Conservation (phyloP, 2,888 invertebrate genomes). For the Nysson spinosus region DNA sequence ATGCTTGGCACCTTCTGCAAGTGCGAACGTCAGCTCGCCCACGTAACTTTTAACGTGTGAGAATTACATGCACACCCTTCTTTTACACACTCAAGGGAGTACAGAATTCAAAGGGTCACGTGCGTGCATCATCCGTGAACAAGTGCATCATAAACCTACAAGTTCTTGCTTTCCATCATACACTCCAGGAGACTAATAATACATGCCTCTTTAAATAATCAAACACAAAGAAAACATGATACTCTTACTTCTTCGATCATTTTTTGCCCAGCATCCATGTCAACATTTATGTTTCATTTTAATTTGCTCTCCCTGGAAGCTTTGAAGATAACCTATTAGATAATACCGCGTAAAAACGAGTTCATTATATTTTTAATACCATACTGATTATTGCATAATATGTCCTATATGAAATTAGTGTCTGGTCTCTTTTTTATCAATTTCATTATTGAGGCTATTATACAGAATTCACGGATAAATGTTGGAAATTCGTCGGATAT, state of each 20-base stretch:
- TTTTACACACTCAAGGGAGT: conserved; percentile 25
- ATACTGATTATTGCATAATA: too few species aligned
- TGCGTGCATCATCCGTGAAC: conserved; percentile 16
- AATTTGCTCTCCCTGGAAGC: too few species aligned
- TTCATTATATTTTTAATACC: too few species aligned
- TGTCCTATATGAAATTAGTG: too few species aligned
- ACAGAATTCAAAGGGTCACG: conserved; percentile 32
- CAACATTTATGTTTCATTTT: too few species aligned
- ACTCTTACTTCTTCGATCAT: conserved; percentile 1
- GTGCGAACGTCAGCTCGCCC: conserved; percentile 38
- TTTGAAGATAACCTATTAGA: too few species aligned
- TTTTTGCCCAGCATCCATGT: too few species aligned
- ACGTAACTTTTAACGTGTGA: conserved; percentile 42
- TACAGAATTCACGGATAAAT: too few species aligned
- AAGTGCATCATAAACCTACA: conserved; percentile 10
- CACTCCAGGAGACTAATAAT: conserved; percentile 19
- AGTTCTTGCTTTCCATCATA: conserved; percentile 2
- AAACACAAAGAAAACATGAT: neutral
- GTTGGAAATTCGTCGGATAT: too few species aligned
- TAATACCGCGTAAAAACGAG: too few species aligned
- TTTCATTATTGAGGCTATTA: too few species aligned
- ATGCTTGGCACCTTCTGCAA: conserved; percentile 2
- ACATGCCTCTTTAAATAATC: conserved; percentile 14
- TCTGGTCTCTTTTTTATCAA: too few species aligned
- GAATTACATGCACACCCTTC: conserved; percentile 26